Evolutionary conservation across 1,140 invertebrate genomes (phyloP).

Genomic region (Diorhabda carinulata): DNA sequence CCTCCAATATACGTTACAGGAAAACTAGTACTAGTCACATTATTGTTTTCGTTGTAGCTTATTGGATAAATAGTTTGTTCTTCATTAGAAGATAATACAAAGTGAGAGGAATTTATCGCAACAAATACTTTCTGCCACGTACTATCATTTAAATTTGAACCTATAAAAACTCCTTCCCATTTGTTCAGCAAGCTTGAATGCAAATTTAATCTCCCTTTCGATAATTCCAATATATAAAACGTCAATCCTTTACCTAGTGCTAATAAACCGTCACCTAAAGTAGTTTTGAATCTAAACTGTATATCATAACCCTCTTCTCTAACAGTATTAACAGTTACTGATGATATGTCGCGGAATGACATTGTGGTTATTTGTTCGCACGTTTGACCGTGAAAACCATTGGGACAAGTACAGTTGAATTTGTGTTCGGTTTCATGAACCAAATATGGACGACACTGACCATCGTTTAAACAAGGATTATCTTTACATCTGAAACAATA

Average conservation of each 20-base stretch:
- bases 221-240: slow-evolving; percentile 77
- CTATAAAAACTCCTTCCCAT: slow-evolving; percentile 85
- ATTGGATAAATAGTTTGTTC: slow-evolving; percentile 87
- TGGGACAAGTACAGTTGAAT: slow-evolving; percentile 81
- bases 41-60: slow-evolving; percentile 56
- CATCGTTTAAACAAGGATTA: slow-evolving; percentile 75
- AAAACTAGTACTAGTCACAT: slow-evolving; percentile 76
- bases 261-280: slow-evolving; percentile 77
- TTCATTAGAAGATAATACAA: slow-evolving; percentile 79
- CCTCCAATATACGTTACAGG: slow-evolving; percentile 76
- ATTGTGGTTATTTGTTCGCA: slow-evolving; percentile 83
- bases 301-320: slow-evolving; percentile 84
- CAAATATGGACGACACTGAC: slow-evolving; percentile 78
- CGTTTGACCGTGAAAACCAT: slow-evolving; percentile 73
- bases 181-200: slow-evolving; percentile 83
- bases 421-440: slow-evolving; percentile 70
- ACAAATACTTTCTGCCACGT: slow-evolving; percentile 86
- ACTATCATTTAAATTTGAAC: slow-evolving; percentile 75
- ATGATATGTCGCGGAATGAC: slow-evolving; percentile 75
- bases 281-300: slow-evolving; percentile 86
- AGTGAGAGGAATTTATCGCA: slow-evolving; percentile 78
- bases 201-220: slow-evolving; percentile 76
- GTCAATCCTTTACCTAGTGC: slow-evolving; percentile 78
- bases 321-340: slow-evolving; percentile 71
- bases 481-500: slow-evolving; percentile 67